Evolutionary conservation across 2,113 vertebrate genomes (phyloP).

Genomic region (Micronisus gabar): DNA sequence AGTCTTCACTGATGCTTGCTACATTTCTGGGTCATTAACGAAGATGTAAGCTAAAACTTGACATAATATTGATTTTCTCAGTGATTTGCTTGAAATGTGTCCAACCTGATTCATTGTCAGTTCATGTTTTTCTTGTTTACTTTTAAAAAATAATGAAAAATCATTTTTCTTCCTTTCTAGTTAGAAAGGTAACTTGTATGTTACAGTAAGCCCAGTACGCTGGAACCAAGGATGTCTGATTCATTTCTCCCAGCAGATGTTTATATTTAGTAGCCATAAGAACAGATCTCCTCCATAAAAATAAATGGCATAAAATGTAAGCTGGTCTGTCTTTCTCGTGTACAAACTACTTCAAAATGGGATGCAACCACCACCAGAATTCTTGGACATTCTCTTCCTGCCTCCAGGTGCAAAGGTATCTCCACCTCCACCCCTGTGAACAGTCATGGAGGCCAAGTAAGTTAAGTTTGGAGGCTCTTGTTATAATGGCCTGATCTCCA

Average conservation of each 20-base stretch:
- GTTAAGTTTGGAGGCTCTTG: neutral
- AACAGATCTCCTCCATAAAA: neutral
- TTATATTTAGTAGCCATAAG: neutral
- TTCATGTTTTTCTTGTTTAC: slow-evolving; percentile 3
- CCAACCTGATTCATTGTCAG: neutral
- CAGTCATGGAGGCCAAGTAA: neutral
- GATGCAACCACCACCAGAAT: neutral
- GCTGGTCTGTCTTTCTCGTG: neutral
- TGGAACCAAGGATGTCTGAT: neutral
- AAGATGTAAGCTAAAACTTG: neutral
- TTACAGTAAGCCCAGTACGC: neutral
- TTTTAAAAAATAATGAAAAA: neutral
- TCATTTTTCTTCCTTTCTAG: neutral
- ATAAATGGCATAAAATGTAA: neutral
- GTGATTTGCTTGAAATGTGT: neutral
- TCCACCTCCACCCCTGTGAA: neutral
- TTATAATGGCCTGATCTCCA: neutral
- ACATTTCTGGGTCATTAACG: slow-evolving; percentile 2
- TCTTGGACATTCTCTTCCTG: neutral
- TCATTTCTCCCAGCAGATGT: neutral
- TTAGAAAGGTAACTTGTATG: neutral
- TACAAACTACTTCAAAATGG: neutral
- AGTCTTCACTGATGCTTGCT: neutral
- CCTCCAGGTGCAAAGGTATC: neutral
- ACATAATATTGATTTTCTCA: neutral